phyloP scores from a whole-genome alignment of 1,140 invertebrate species.

The Oppia nitens region DNA sequence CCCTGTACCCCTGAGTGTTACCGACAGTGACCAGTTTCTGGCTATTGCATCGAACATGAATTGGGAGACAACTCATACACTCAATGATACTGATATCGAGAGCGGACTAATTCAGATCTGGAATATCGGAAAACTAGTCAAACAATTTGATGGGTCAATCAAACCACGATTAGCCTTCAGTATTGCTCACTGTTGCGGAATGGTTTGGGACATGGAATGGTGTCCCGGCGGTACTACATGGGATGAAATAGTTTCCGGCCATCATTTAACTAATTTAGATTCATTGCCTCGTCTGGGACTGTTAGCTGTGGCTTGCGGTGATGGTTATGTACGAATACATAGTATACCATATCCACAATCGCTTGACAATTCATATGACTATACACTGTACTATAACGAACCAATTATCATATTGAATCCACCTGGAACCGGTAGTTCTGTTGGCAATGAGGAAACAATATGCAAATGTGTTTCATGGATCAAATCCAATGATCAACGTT shows the following conservation, averaged over 20 bases:
- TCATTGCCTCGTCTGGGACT: slow-evolving; percentile 41
- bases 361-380: background rate
- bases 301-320: slow-evolving; percentile 44
- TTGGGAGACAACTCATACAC: slow-evolving; percentile 30
- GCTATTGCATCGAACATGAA: slow-evolving; percentile 35
- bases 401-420: slow-evolving; percentile 6
- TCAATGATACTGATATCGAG: slow-evolving; percentile 28
- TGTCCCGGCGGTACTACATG: slow-evolving; percentile 46
- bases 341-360: slow-evolving; percentile 21
- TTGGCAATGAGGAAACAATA: slow-evolving; percentile 13
- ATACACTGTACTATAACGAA: background rate
- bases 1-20: slow-evolving; percentile 30
- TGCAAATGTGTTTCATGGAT: slow-evolving; percentile 29
- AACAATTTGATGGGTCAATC: background rate
- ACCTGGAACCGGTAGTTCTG: slow-evolving; percentile 21
- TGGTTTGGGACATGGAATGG: slow-evolving; percentile 51
- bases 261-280: background rate
- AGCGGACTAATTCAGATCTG: slow-evolving; percentile 41
- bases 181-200: slow-evolving; percentile 43
- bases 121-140: slow-evolving; percentile 33
- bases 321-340: slow-evolving; percentile 42
- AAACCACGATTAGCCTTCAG: slow-evolving; percentile 33
- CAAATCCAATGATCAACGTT: slow-evolving; percentile 29
- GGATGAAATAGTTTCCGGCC: background rate
- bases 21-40: slow-evolving; percentile 32